Base-by-base conservation (phyloP, 2,888 invertebrate genomes). In the Trichopria drosophilae region DNA sequence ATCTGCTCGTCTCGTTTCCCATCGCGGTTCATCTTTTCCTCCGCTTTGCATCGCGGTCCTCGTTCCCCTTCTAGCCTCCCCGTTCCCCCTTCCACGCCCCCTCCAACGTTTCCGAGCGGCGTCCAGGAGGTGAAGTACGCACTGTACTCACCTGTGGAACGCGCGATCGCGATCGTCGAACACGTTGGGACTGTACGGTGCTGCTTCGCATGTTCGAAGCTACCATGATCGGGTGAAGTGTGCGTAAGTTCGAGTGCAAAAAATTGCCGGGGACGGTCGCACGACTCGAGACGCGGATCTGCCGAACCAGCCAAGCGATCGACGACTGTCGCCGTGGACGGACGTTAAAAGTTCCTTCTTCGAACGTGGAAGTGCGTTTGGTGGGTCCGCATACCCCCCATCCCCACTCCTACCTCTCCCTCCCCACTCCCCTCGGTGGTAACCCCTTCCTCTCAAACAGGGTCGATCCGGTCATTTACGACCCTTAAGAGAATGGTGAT, bases 1-100 rank as follows among this genome's bases (percentile, higher is more conserved):
- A 47, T 40, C 50, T 37, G 29, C 36, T 47, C 47, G 45, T 53
- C 55, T 53, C 53, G 50, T 55, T 58, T 52, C 43, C 54, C 41
- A 50, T 24, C 31, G 31, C 36, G 15, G 3, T 41, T 15, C 9
- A 9, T 23, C 19, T 18, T 24, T 46, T 26, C 39, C 39, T 34
- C 23, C 18, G 35, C 44, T 23, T 12, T 44, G 18, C 44, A n/a
- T n/a, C n/a, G n/a, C n/a, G n/a, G 19, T 36, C 48, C 29, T 45
- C 45, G 35, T 31, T 44, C 45, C 31, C 26, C 31, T 19, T 18
- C n/a, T 16, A 19, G 24, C 16, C 35, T 24, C 19, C 26, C 42
- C 32, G 24, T 36, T 43, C 49, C 41, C 47, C 23, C 46, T 42
- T 12, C 35, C 34, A 15, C 29, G 24, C 29, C 28, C 41, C 19